Base-by-base conservation (phyloP, 1,140 invertebrate species). In the Idris sp. region DNA sequence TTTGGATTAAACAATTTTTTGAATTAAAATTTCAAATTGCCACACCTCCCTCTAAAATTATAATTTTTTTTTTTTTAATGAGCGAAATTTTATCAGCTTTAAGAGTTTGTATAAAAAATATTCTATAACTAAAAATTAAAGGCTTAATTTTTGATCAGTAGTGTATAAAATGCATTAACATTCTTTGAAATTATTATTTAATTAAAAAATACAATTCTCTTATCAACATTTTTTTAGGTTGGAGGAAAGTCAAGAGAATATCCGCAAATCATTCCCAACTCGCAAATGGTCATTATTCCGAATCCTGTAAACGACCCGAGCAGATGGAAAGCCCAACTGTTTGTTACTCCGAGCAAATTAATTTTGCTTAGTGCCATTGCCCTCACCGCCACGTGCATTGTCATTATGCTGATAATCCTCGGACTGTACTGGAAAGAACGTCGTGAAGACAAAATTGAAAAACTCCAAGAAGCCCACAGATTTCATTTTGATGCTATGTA, bases 181-280 rank as follows among this genome's bases (percentile, higher is more conserved):
- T n/a, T n/a, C n/a, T n/a, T n/a, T n/a, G n/a, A n/a, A n/a, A n/a
- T n/a, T n/a, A n/a, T n/a, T n/a, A n/a, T n/a, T n/a, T n/a, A n/a
- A n/a, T n/a, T n/a, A n/a, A n/a, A n/a, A n/a, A n/a, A n/a, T n/a
- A n/a, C n/a, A n/a, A n/a, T n/a, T n/a, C n/a, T n/a, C n/a, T n/a
- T n/a, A n/a, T n/a, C n/a, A n/a, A n/a, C n/a, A n/a, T n/a, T n/a
- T 41, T 48, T 71, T 33, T 26, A 87, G 86, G 78, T 87, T 0
- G 79, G 79, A 13, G 79, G 80, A 1, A 81, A 81, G 33, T 91
- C 84, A 0, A 90, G 91, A 71, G 91, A 91, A 40, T 98, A 95
- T 93, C 93, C 93, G 0, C 96, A 98, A 84, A 94, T 99, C 25
- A 99, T 99, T 81, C 98, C 95, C 22, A 99, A 98, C 84, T 98